Conservation (phyloP, 2,113 vertebrate genomes). For the Tiliqua scincoides region DNA sequence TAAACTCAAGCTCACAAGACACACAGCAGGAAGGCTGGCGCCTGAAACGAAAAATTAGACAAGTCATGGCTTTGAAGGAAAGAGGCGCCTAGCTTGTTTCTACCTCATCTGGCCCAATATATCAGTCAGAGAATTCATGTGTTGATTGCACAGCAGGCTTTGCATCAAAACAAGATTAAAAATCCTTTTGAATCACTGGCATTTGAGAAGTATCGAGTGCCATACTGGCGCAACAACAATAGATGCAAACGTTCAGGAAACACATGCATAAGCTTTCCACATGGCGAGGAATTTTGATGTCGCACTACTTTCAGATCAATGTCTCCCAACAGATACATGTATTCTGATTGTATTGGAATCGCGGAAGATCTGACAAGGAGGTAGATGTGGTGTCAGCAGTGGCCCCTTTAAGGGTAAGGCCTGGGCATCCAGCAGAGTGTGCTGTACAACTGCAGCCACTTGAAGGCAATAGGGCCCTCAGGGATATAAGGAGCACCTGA, state of each 20-base stretch:
- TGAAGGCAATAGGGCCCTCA: no score
- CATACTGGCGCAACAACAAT: conserved; percentile 19
- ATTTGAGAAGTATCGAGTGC: conserved; percentile 30
- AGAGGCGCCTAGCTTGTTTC: background rate
- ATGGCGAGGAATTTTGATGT: background rate
- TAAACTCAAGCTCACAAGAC: background rate
- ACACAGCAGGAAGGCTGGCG: background rate
- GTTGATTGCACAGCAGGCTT: background rate
- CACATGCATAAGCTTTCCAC: background rate
- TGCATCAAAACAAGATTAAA: background rate
- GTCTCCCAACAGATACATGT: no score
- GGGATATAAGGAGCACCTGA: no score
- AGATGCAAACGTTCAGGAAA: background rate
- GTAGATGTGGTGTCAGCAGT: no score
- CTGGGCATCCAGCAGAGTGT: no score
- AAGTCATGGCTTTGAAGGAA: background rate
- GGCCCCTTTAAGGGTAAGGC: no score
- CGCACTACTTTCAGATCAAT: background rate
- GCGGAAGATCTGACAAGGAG: no score
- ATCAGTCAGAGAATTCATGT: background rate
- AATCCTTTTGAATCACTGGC: conserved; percentile 31
- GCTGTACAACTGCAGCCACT: no score
- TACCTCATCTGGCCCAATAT: background rate
- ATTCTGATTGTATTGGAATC: no score
- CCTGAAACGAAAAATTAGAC: conserved; percentile 3